Conservation (phyloP, 2,888 invertebrate genomes). For the Cryptus armator region DNA sequence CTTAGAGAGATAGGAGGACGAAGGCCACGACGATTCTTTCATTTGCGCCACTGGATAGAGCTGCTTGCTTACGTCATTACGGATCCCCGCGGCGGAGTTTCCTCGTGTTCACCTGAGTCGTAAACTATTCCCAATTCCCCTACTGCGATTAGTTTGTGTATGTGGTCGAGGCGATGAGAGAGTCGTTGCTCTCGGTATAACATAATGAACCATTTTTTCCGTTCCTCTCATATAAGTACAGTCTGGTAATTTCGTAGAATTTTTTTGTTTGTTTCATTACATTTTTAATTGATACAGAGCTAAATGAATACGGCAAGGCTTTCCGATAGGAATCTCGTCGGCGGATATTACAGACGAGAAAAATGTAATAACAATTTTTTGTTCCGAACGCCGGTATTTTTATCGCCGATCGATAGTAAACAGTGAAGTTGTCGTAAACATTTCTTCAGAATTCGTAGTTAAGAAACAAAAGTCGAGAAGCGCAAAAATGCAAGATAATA, state of each 20-base stretch:
- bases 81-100: constrained; percentile 70
- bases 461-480: neutral
- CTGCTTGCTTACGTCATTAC: constrained; percentile 70
- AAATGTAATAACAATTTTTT: neutral
- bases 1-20: neutral
- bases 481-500: neutral
- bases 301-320: neutral
- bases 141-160: neutral
- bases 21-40: constrained; percentile 38
- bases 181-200: constrained; percentile 31
- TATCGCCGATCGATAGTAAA: neutral
- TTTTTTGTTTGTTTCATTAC: neutral
- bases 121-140: constrained; percentile 20
- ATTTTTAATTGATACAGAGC: neutral
- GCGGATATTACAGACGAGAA: neutral
- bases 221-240: neutral
- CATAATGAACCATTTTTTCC: neutral
- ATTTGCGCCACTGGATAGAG: constrained; percentile 30
- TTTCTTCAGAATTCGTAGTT: neutral
- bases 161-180: constrained; percentile 1
- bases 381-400: neutral
- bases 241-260: neutral
- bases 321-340: neutral
- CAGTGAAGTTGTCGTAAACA: neutral
- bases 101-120: constrained; percentile 53